Evolutionary conservation across 2,888 invertebrate species (phyloP).

Genomic region (Lepidocyrtoides sp.): DNA sequence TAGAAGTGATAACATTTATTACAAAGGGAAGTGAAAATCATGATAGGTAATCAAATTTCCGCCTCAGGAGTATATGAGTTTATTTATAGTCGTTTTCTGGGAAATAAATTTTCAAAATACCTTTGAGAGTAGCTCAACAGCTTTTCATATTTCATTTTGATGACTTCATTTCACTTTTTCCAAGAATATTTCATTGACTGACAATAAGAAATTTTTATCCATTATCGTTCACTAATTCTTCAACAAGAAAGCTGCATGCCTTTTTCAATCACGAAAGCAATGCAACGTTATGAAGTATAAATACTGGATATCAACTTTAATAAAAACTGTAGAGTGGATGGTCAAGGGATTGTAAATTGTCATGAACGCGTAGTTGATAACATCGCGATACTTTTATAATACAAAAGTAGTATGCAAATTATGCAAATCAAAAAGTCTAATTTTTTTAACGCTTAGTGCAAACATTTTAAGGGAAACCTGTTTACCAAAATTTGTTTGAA

Average conservation of each 20-base stretch:
- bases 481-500: too few species aligned
- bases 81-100: slow-evolving; percentile 1
- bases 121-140: neutral
- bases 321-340: too few species aligned
- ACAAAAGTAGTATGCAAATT: too few species aligned
- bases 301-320: too few species aligned
- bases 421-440: too few species aligned
- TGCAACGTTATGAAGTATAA: neutral
- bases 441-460: too few species aligned
- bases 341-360: too few species aligned
- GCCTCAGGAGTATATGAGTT: neutral
- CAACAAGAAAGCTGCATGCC: neutral
- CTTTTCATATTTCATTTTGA: neutral
- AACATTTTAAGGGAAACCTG: too few species aligned
- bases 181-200: neutral
- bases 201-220: neutral
- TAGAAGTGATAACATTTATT: slow-evolving; percentile 22
- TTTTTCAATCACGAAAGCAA: neutral
- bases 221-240: neutral
- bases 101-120: slow-evolving; percentile 14
- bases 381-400: too few species aligned
- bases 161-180: slow-evolving; percentile 1
- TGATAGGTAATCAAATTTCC: slow-evolving; percentile 11
- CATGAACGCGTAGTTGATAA: too few species aligned
- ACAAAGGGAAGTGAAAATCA: neutral